These are phyloP conservation scores for Erpobdella octoculata DNA, from an alignment of 2,888 invertebrate genomes.

Conservation along the genomic window DNA sequence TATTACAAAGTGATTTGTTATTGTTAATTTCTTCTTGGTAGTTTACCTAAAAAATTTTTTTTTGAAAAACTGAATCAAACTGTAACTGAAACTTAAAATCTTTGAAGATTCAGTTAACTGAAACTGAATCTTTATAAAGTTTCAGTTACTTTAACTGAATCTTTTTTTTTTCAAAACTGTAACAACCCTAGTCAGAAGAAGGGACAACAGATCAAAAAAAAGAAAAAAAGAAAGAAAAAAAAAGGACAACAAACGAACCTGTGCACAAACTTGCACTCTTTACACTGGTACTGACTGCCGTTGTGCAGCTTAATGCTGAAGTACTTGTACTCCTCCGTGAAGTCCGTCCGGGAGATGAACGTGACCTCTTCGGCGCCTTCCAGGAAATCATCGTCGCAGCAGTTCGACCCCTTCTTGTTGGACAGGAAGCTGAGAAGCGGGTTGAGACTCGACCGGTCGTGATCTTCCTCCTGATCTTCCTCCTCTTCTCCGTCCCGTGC, in stretches of 20 bases:
- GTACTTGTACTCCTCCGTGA: constrained; percentile 24
- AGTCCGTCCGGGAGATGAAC: constrained; percentile 17
- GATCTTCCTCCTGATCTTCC: constrained; percentile 6
- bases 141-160: too few relatives aligned
- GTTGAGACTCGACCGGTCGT: not conserved
- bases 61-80: too few relatives aligned
- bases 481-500: not conserved
- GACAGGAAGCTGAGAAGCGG: not conserved
- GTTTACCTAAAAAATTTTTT: too few relatives aligned
- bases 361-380: constrained; percentile 15
- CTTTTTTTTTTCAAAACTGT: too few relatives aligned
- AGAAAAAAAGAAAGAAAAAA: too few relatives aligned
- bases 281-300: constrained; percentile 33
- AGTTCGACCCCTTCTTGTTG: not conserved
- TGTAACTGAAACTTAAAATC: too few relatives aligned
- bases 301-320: constrained; percentile 31
- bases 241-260: not conserved
- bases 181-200: too few relatives aligned
- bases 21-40: too few relatives aligned
- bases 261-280: constrained; percentile 35
- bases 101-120: too few relatives aligned
- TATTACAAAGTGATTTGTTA: too few relatives aligned
- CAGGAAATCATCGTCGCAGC: constrained; percentile 2
- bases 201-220: too few relatives aligned
- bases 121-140: too few relatives aligned